Evolutionary conservation across 2,113 vertebrate genomes (phyloP).

Genomic region (Siniperca knerii): DNA sequence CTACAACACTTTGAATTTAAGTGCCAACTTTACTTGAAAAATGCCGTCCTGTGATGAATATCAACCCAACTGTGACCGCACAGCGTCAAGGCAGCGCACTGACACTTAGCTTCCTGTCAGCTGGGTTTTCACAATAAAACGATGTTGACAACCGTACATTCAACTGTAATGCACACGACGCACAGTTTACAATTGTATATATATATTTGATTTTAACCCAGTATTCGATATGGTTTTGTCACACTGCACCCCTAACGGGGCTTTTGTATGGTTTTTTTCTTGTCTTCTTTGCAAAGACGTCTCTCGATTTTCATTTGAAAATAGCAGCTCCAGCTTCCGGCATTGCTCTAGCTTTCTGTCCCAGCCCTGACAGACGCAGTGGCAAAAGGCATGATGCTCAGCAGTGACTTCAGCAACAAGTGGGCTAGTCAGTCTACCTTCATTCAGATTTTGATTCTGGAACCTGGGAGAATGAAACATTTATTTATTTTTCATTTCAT

Average conservation of each 20-base stretch:
- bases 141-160: no score
- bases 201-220: no score
- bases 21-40: neutral
- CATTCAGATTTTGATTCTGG: neutral
- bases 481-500: neutral
- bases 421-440: neutral
- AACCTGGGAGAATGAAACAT: neutral
- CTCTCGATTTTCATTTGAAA: conserved; percentile 17
- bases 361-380: neutral
- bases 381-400: neutral
- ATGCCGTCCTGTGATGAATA: neutral
- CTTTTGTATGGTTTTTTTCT: neutral
- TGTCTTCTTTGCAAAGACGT: neutral
- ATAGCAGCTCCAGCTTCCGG: neutral
- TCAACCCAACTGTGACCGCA: neutral
- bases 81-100: neutral
- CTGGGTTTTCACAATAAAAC: conserved; percentile 48
- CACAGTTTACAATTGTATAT: neutral
- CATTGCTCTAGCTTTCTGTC: neutral
- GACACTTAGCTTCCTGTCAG: neutral
- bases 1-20: neutral
- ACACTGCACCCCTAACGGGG: no score
- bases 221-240: neutral
- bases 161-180: no score
- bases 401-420: no score